Conservation (phyloP, 2,113 vertebrate genomes). For the Gymnocephalus cernua region DNA sequence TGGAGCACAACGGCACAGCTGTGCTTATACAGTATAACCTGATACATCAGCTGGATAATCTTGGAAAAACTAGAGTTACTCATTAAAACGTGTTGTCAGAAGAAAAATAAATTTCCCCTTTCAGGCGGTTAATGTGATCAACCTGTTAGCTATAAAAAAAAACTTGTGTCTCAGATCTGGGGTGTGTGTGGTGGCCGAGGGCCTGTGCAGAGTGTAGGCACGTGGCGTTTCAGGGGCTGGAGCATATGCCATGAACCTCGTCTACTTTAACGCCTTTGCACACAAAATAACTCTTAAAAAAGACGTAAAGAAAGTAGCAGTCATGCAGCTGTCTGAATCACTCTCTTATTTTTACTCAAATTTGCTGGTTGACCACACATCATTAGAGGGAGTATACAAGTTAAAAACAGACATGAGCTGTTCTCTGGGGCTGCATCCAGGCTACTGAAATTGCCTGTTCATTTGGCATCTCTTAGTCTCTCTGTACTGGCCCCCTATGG, state of each 20-base stretch:
- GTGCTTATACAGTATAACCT: not conserved
- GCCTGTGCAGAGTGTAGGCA: constrained; percentile 16
- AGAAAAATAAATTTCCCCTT: constrained; percentile 1
- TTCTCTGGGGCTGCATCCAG: constrained; percentile 28
- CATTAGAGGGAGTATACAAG: constrained; percentile 22
- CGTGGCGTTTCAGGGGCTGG: not conserved
- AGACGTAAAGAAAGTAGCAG: not conserved
- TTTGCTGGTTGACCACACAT: constrained; percentile 34
- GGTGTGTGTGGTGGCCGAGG: not conserved
- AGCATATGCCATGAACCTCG: constrained; percentile 4
- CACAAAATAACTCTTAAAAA: not conserved
- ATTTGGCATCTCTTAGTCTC: constrained; percentile 55
- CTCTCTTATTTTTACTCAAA: constrained; percentile 11
- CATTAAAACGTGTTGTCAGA: not conserved
- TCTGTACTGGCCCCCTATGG: constrained; percentile 39
- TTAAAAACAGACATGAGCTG: constrained; percentile 34
- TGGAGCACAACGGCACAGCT: constrained; percentile 7
- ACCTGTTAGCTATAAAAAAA: constrained; percentile 21
- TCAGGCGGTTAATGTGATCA: constrained; percentile 15
- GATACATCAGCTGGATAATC: not conserved
- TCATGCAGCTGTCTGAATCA: constrained; percentile 7
- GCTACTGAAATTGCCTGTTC: constrained; percentile 35
- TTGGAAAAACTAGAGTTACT: not conserved
- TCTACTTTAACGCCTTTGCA: constrained; percentile 3
- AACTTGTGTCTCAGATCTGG: not conserved